A percentile compares a stretch with the other conserved stretches of the same genome.
Conservation (phyloP, 2,113 vertebrate species). For the Pelobates fuscus region DNA sequence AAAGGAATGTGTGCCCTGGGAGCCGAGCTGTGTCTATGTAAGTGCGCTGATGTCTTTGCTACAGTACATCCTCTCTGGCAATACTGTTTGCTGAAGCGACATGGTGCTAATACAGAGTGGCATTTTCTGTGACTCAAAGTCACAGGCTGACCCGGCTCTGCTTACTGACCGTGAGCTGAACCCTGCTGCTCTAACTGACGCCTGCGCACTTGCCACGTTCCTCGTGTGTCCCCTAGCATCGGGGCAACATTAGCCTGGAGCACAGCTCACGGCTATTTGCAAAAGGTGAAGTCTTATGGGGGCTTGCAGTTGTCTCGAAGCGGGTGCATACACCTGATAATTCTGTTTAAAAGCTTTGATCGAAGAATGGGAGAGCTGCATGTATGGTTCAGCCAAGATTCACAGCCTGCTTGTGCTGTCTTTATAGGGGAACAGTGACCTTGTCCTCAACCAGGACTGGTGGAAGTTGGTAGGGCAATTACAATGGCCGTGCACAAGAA, state of each 20-base stretch:
- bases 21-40: constrained; percentile 63
- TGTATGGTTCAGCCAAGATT: not conserved
- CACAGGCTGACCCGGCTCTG: constrained; percentile 62
- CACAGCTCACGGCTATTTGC: not conserved
- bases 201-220: constrained; percentile 8
- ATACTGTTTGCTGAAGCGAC: constrained; percentile 61
- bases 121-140: constrained; percentile 72
- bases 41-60: constrained; percentile 65
- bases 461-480: no score
- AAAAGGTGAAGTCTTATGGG: constrained; percentile 9
- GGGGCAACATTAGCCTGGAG: constrained; percentile 8
- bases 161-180: constrained; percentile 69
- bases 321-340: not conserved
- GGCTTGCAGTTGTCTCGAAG: not conserved
- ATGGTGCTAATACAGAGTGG: constrained; percentile 72
- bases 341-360: not conserved
- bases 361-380: no score
- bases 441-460: not conserved
- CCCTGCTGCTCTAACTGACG: constrained; percentile 53
- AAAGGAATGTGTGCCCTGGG: constrained; percentile 56
- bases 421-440: not conserved
- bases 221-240: not conserved
- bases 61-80: constrained; percentile 30
- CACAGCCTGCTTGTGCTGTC: not conserved
- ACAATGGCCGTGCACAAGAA: no score